Base-by-base conservation (phyloP, 1,140 invertebrate species). In the Galleria mellonella region DNA sequence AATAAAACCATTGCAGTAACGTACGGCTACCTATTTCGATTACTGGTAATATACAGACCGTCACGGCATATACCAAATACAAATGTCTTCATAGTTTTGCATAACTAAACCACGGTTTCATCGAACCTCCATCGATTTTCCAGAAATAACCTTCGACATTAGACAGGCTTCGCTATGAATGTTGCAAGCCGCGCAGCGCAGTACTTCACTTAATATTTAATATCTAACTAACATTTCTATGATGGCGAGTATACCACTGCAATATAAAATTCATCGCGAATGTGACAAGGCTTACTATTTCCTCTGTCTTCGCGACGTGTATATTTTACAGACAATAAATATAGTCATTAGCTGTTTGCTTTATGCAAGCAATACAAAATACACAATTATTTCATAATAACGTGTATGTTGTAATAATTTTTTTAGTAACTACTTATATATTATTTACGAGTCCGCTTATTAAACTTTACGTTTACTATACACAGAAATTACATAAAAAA, bases 151-250 rank as follows among this genome's bases (percentile, higher is more conserved):
- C 68, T 53, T 32, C 49, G 47, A 57, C 60, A 58, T 55, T 57
- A 57, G 56, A 57, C 62, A 55, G 43, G 57, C 44, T 64, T 63
- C 39, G 36, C 70, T 47, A 70, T 75, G 66, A 79, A 76, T 72
- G 59, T 72, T 74, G 53, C 60, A 68, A 51, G 56, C 17, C 17
- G 59, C 17, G 37, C 55, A 55, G 36, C 42, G 41, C 37, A 51
- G 42, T 61, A 52, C 51, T 55, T 58, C 59, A 55, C 66, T 83
- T 72, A 79, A 81, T 83, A 78, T 73, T 81, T 81, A 69, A 81
- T 77, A 59, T 41, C 55, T 58, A 55, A 75, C 69, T 62, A 74
- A 72, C 69, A 76, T 64, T 76, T 69, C 65, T 66, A 72, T 73
- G 67, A 69, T 62, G 64, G 51, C 51, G 53, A 23, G 65, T 62